A percentile compares a stretch with the other conserved stretches of the same genome.
phyloP scores from a whole-genome alignment of 2,888 invertebrate species.

The Acanthosepion lycidas region DNA sequence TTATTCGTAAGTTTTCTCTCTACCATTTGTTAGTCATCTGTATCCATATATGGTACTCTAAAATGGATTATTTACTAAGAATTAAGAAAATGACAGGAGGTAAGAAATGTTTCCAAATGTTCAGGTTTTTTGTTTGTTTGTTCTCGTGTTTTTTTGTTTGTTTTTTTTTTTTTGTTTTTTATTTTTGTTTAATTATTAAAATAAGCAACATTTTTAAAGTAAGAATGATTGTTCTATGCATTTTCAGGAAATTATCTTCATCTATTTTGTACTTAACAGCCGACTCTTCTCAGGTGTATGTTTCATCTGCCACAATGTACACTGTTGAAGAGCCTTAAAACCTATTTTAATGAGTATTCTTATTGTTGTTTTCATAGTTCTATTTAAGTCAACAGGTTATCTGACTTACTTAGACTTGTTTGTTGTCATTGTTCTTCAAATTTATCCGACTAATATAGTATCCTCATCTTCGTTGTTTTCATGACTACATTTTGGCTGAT shows the following conservation, averaged over 20 bases:
- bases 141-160: neutral
- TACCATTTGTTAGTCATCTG: neutral
- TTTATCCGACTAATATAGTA: too few species aligned
- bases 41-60: slow-evolving; percentile 16
- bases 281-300: too few species aligned
- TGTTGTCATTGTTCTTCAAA: too few species aligned
- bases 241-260: neutral
- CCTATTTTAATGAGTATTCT: too few species aligned
- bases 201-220: neutral
- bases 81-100: neutral
- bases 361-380: too few species aligned
- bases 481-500: too few species aligned
- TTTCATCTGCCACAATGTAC: too few species aligned
- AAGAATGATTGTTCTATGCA: neutral
- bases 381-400: too few species aligned
- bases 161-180: neutral
- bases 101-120: neutral
- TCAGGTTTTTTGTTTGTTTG: neutral
- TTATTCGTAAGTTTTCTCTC: neutral
- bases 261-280: too few species aligned
- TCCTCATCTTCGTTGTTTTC: too few species aligned
- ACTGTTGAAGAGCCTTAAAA: too few species aligned
- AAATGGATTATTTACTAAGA: neutral
- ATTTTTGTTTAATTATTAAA: neutral
- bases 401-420: too few species aligned